These are phyloP conservation scores for Hemichromis elongatus DNA, from an alignment of 2,113 vertebrate genomes.

Conservation along the genomic window DNA sequence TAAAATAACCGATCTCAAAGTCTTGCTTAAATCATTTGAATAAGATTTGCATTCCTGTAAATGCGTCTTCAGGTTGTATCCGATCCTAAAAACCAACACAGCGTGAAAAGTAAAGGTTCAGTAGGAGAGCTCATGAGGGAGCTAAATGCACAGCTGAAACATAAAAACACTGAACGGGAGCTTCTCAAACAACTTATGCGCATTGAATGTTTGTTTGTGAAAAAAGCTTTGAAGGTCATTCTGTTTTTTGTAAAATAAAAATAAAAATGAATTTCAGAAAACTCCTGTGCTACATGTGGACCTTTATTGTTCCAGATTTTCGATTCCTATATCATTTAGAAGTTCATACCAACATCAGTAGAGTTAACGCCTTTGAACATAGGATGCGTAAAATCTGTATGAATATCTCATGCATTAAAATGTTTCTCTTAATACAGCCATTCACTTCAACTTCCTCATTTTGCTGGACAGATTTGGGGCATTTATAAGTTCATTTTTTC, in stretches of 20 bases:
- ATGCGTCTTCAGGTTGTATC: neutral
- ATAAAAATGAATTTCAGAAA: neutral
- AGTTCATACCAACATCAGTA: neutral
- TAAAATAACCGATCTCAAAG: neutral
- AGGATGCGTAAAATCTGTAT: neutral
- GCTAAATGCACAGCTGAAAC: neutral
- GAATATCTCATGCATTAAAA: neutral
- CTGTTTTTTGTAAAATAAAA: neutral
- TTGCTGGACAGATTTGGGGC: neutral
- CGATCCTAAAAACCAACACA: neutral
- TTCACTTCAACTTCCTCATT: neutral
- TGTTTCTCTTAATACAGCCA: accelerated
- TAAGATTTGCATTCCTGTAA: conserved; percentile 16
- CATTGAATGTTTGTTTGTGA: neutral
- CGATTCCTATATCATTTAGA: neutral
- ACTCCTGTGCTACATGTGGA: neutral
- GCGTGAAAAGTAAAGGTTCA: neutral
- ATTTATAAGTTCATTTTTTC: neutral
- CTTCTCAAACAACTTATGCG: neutral
- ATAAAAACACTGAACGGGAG: neutral
- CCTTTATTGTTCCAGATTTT: neutral
- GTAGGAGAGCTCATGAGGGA: neutral
- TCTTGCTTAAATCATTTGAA: conserved; percentile 9
- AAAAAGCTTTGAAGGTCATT: neutral
- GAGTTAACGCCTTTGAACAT: neutral